Evolutionary conservation across 2,797 vertebrate species (phyloP).

Genomic region (Typhlichthys eigenmanni): DNA sequence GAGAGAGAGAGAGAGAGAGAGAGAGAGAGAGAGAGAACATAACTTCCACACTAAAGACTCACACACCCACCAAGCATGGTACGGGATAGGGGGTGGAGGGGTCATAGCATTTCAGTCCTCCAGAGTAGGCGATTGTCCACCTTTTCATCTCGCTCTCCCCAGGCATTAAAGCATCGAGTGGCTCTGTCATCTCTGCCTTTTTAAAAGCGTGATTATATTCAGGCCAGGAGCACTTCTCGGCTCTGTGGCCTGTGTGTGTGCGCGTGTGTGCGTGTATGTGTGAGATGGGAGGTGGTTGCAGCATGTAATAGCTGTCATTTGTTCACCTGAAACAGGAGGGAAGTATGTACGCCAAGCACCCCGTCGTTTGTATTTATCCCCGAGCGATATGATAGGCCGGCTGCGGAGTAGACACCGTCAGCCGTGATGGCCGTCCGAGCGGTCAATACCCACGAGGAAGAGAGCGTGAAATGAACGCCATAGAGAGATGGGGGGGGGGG

Average conservation of each 20-base stretch:
- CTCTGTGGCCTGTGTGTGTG: conserved; percentile 48
- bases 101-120: conserved; percentile 27
- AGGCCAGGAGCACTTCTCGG: conserved; percentile 29
- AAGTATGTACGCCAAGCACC: conserved; percentile 61
- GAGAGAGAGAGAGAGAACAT: conserved; percentile 40
- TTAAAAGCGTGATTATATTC: conserved; percentile 66
- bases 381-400: conserved; percentile 61
- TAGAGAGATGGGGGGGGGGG: conserved; percentile 63
- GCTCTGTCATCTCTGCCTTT: conserved; percentile 52
- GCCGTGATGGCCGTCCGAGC: conserved; percentile 56
- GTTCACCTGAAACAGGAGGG: conserved; percentile 67
- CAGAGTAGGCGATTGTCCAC: conserved; percentile 37
- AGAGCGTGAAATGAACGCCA: conserved; percentile 71
- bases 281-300: conserved; percentile 47
- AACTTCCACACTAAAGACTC: not conserved
- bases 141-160: conserved; percentile 39
- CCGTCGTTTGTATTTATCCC: conserved; percentile 69
- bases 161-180: conserved; percentile 64
- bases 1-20: conserved; percentile 12
- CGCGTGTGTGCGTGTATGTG: conserved; percentile 13
- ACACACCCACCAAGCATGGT: too few relatives aligned
- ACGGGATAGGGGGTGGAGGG: too few relatives aligned
- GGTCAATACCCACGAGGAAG: conserved; percentile 55
- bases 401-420: conserved; percentile 54
- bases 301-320: conserved; percentile 72